Evolutionary conservation across 1,140 invertebrate species (phyloP), one percentile per base, ranked within the genome.

Genomic region (Drosophila mayri): DNA sequence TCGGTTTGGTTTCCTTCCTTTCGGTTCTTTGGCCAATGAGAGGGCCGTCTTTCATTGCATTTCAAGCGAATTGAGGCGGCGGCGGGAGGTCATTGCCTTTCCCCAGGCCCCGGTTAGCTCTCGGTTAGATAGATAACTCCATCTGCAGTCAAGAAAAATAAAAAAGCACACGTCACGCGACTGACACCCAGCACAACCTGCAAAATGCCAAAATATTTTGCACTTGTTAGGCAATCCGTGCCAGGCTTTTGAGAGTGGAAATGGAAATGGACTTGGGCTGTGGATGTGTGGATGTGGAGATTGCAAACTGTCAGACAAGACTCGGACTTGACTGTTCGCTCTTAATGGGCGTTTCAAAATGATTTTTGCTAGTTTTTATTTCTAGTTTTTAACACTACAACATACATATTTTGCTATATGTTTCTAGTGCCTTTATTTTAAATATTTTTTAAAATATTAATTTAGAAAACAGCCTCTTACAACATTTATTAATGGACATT

Each of bases 191-290:
- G 16, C 62, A 44, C 62, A 65, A 65, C 55, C 55, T 66, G 61
- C 38, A 66, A 67, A 70, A 70, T 70, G 66, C 62, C 66, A 66
- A 66, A 70, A 67, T 66, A 70, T 66, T 65, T 65, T 68, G 60
- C 66, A 68, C 61, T 70, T 65, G 30, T 68, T 68, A 65, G 65
- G 60, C 60, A 65, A 63, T 65, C 46, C 46, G 49, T 28, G 46
- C 61, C 22, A 60, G 54, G 59, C 54, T 60, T 60, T 44, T 22
- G 32, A 4, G 20, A 18, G 25, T 63, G 35, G n/a, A 47, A 60
- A 49, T 47, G 58, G 20, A 54, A 54, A 55, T 55, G 52, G 52
- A 55, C 35, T 55, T n/a, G 52, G 32, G 25, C 7, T 52, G 8
- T 37, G 50, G 32, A 8, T 50, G 30, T 50, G 30, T 25, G 40